A percentile compares a stretch with the other conserved stretches of the same genome.
Evolutionary conservation across 2,113 vertebrate genomes (phyloP).

Genomic region (Xiphophorus maculatus): DNA sequence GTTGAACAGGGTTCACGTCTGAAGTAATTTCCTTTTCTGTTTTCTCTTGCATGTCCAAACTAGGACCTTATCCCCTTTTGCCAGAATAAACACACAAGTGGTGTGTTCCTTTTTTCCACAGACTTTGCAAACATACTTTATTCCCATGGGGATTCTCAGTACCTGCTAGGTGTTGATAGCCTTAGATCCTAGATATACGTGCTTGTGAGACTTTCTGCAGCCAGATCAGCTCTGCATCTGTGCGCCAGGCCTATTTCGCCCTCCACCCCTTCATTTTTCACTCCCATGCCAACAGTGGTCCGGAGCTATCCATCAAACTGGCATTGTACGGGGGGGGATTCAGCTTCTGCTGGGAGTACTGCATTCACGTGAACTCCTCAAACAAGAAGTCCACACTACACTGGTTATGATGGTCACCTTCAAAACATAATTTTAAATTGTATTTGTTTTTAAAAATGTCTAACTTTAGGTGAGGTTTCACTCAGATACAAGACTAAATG

Average conservation of each 20-base stretch:
- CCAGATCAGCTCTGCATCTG: conserved; percentile 61
- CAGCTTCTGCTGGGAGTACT: conserved; percentile 40
- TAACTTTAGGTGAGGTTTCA: neutral
- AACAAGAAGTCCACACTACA: conserved; percentile 11
- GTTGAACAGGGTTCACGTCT: conserved; percentile 32
- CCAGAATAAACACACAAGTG: conserved; percentile 21
- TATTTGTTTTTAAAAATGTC: neutral
- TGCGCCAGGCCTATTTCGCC: conserved; percentile 57
- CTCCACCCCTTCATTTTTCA: neutral
- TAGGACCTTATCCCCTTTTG: neutral
- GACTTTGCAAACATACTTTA: conserved; percentile 7
- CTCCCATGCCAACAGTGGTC: conserved; percentile 36
- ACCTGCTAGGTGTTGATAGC: conserved; percentile 27
- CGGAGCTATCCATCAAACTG: conserved; percentile 66
- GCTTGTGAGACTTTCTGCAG: conserved; percentile 21
- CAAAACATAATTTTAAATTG: neutral
- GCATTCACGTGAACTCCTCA: conserved; percentile 50
- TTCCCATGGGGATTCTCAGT: conserved; percentile 5
- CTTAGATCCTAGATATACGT: conserved; percentile 19
- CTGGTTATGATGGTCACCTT: neutral
- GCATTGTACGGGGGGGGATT: conserved; percentile 43
- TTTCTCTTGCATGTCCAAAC: conserved; percentile 14
- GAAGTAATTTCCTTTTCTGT: conserved; percentile 29
- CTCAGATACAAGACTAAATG: neutral
- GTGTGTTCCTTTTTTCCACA: neutral